phyloP scores from a whole-genome alignment of 2,797 vertebrate genomes.

The Sebastes baramenuke region DNA sequence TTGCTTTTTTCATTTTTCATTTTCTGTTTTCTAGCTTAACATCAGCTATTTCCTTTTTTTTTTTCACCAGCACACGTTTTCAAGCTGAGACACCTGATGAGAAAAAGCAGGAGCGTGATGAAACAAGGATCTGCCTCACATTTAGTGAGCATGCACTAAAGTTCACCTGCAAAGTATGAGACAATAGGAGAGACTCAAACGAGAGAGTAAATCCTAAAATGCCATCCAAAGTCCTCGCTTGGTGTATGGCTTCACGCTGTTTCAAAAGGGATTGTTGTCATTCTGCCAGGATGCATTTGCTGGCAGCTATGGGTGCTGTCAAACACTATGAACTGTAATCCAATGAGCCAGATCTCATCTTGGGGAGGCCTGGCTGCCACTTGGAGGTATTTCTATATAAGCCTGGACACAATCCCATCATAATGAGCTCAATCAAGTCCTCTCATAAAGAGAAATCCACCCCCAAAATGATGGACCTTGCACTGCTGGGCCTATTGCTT shows the following conservation, averaged over 20 bases:
- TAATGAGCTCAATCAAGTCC: conserved; percentile 24
- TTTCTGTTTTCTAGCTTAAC: conserved; percentile 3
- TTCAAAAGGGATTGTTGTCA: conserved; percentile 35
- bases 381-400: conserved; percentile 34
- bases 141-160: neutral
- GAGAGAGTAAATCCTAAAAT: conserved; percentile 26
- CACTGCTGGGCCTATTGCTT: neutral
- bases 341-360: conserved; percentile 48
- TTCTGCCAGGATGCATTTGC: conserved; percentile 29
- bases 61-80: conserved; percentile 31
- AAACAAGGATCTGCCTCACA: conserved; percentile 26
- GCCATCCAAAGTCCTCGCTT: conserved; percentile 6
- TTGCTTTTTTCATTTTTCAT: conserved; percentile 9
- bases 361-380: conserved; percentile 24
- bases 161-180: conserved; percentile 51
- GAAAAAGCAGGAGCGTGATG: conserved; percentile 27
- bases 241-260: neutral
- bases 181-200: neutral
- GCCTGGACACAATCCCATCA: conserved; percentile 33
- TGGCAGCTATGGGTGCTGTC: conserved; percentile 32
- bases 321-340: conserved; percentile 45
- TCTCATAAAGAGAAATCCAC: neutral
- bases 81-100: conserved; percentile 52
- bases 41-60: conserved; percentile 32
- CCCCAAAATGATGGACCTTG: neutral